These are phyloP conservation scores for Tachina lurida DNA, from an alignment of 2,888 invertebrate genomes.

Conservation along the genomic window DNA sequence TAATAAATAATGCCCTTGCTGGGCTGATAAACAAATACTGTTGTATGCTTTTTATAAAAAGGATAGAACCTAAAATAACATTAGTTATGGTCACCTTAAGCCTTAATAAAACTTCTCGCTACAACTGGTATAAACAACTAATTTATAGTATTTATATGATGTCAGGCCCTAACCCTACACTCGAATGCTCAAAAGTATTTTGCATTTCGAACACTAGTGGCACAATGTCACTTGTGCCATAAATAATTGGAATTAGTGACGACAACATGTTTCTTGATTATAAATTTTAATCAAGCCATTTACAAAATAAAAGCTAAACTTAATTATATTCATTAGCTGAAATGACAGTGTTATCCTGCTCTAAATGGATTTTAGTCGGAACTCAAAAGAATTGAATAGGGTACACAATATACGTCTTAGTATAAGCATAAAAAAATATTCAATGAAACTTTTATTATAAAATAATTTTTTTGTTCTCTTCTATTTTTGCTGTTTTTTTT, in stretches of 20 bases:
- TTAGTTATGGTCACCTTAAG: conserved; percentile 9
- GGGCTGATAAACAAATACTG: too few species aligned
- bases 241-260: conserved; percentile 17
- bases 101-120: neutral
- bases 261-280: neutral
- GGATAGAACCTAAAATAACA: neutral
- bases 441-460: conserved; percentile 6
- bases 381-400: neutral
- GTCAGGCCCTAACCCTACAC: conserved; percentile 11
- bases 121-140: conserved; percentile 16
- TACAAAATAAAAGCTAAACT: neutral
- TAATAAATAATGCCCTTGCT: too few species aligned
- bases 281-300: neutral
- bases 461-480: neutral
- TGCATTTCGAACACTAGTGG: neutral
- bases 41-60: neutral
- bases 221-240: neutral
- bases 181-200: neutral
- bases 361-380: neutral
- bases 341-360: neutral
- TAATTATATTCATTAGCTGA: neutral
- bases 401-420: neutral
- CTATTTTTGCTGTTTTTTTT: neutral
- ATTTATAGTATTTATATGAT: neutral
- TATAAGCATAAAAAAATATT: neutral